phyloP scores from a whole-genome alignment of 2,888 invertebrate species.

The Malacosoma neustria region DNA sequence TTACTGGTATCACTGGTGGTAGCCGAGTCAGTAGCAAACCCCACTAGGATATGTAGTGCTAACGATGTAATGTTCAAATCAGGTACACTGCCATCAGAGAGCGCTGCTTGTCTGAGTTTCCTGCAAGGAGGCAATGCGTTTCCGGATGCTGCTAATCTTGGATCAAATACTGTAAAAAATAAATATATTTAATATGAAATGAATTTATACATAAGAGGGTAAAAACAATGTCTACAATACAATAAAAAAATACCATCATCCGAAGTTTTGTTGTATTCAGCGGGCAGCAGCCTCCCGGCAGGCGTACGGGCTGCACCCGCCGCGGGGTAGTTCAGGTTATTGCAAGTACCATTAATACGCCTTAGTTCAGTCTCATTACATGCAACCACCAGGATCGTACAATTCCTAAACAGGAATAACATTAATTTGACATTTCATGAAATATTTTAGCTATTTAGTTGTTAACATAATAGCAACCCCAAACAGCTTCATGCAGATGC shows the following conservation, averaged over 20 bases:
- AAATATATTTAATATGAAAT: too few relatives aligned
- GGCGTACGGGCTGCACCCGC: conserved; percentile 29
- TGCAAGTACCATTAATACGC: conserved; percentile 35
- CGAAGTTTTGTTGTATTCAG: conserved; percentile 14
- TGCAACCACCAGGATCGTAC: conserved; percentile 21
- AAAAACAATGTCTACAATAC: too few relatives aligned
- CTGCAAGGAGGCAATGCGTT: neutral
- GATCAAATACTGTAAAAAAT: conserved; percentile 7
- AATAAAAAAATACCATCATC: conserved; percentile 20
- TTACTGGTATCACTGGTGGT: conserved; percentile 35
- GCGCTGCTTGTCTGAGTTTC: neutral
- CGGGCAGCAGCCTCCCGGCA: conserved; percentile 20
- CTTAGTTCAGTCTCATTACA: conserved; percentile 29
- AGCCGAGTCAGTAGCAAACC: conserved; percentile 23
- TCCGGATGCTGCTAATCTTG: conserved; percentile 1
- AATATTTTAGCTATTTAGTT: too few relatives aligned
- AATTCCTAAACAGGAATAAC: conserved; percentile 25
- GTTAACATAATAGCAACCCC: too few relatives aligned
- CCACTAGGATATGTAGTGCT: conserved; percentile 20
- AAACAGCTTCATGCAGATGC: too few relatives aligned
- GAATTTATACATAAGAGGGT: too few relatives aligned
- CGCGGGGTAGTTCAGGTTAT: conserved; percentile 27
- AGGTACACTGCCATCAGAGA: conserved; percentile 25
- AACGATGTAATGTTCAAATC: conserved; percentile 22
- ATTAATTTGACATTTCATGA: too few relatives aligned